Evolutionary conservation across 2,797 vertebrate species (phyloP), one percentile per base, ranked within the genome.

Genomic region (Agapornis canus): DNA sequence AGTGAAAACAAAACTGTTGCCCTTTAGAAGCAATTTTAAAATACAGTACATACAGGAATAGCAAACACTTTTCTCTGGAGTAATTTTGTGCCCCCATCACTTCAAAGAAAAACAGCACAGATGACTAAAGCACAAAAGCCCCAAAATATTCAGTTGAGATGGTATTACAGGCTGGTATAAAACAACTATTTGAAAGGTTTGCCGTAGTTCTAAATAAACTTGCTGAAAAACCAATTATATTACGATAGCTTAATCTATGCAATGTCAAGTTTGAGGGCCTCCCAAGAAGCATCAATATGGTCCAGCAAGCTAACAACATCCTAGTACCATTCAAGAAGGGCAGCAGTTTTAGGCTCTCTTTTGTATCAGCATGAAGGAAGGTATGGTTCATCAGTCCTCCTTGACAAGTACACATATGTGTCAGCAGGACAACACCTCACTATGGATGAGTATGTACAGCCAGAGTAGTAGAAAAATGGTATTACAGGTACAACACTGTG

Each of bases 391-490:
- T 27, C 15, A 12, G 15, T 15, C 35, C 15, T 39, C 27, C 40
- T 1, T n/a, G 21, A 27, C 2, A 27, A 54, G 15, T 11, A 56
- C 1, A 1, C 19, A 4, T 1, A 1, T 3, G 5, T 10, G 4
- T 23, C 56, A 39, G 57, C 37, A 68, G 64, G 17, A 37, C 8
- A 49, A 5, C 43, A 52, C 21, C 17, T 16, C 45, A 25, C 23
- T 39, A 5, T 1, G 54, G 54, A 35, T 57, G 9, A 51, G 37
- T 7, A 43, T 0, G 25, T 32, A 32, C 8, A 57, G 43, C 5
- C 60, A 72, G 29, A 77, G 57, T 7, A 57, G 17, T 12, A 32
- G 10, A 27, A 32, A 32, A 63, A 43, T 39, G 31, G 15, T 16
- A 35, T 37, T 26, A 71, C 20, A 43, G 20, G 3, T 42, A 26